Evolutionary conservation across 2,888 invertebrate species (phyloP), one percentile per base, ranked within the genome.

Genomic region (Acronicta leporina): DNA sequence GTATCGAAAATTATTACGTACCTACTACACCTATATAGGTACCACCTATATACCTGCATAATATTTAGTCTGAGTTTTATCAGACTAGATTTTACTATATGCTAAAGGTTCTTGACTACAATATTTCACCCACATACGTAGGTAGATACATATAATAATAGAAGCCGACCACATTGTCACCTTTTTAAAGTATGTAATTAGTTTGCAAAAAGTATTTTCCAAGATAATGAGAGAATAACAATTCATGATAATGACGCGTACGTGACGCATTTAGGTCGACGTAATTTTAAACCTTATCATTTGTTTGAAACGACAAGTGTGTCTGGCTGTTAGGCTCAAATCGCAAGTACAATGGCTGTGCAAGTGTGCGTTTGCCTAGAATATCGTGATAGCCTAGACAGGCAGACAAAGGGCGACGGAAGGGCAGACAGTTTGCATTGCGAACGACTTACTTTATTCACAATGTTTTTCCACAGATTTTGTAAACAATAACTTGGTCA

Each of bases 401-500:
- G 72, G 66, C 82, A 77, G 77, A 78, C 68, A 68, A 81, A 87
- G 88, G 88, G 80, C 88, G 80, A 80, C 79, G 83, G 84, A 87
- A 88, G 87, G 88, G 87, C 88, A 87, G 88, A 87, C 87, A 65
- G 80, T 77, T 74, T 81, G 81, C 76, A 80, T 73, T 74, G 71
- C 53, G 63, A 72, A 50, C 63, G 53, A 63, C 62, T 68, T 66
- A 66, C 55, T 68, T 66, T 51, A 52, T 53, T 67, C 48, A 27
- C 51, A 58, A 45, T 48, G 57, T 68, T 71, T 66, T 61, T 44
- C 20, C 58, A 51, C 30, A 58, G 20, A 46, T 68, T 60, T 59
- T 63, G 53, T 64, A 63, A 67, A 76, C 64, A 71, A 63, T 61
- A 40, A 35, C 35, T 13, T 35, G 35, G 5, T 35, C 13, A 35